Base-by-base conservation (phyloP, 2,888 invertebrate genomes). In the Synanthedon tipuliformis region DNA sequence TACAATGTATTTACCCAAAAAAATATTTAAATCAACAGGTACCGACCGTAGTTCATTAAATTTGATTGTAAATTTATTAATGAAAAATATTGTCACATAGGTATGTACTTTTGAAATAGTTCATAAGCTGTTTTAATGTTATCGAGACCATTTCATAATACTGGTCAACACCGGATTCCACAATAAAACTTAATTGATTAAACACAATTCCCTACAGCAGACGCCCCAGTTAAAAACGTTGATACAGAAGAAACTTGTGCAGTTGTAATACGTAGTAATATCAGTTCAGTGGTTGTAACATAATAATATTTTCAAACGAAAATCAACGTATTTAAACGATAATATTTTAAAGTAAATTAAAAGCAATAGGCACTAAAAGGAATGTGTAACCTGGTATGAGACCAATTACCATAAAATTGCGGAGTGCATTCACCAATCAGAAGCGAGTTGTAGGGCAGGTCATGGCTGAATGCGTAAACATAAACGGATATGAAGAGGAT, bases 391-490 rank as follows among this genome's bases (percentile, higher is more conserved):
- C 45, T 45, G 45, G 45, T 45, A 45, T 45, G 45, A 45, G 15
- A 13, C 45, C 45, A 45, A 12, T 71, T 69, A 66, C 64, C 66
- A 78, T 71, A 73, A 71, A 72, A 75, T 64, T 69, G 62, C 65
- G 12, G 23, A 68, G 56, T 67, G 66, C 72, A 69, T 75, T 73
- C 68, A 66, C 71, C 71, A 76, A 76, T 78, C 73, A 67, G 68
- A 73, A 68, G 57, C 67, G 75, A 75, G 70, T 74, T 75, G 78
- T 83, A 81, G 81, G 85, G 83, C 80, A 85, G 85, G 85, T 86
- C 84, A 84, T 78, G 85, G 83, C 77, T 81, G 77, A 67, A 77
- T 76, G 81, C 75, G 78, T 77, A 77, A 79, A 74, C 74, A 75
- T 62, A 75, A 80, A 78, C 83, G 85, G 84, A 86, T 82, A 80